Percentiles rank a stretch among this genome's conserved stretches.
phyloP scores from a whole-genome alignment of 2,113 vertebrate genomes.

The Porphyrio hochstetteri region DNA sequence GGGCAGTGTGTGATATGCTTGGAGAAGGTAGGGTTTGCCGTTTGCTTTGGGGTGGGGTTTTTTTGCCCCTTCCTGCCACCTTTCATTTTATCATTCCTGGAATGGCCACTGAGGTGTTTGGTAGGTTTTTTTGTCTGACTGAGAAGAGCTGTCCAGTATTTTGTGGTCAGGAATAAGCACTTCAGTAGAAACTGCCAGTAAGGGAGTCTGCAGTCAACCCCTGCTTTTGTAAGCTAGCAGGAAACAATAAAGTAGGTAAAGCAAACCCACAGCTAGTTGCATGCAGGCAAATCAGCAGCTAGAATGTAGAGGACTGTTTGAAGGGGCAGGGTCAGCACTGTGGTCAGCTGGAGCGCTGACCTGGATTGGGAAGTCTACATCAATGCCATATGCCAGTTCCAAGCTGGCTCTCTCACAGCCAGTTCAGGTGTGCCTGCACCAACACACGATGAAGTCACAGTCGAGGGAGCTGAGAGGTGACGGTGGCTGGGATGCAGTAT shows the following conservation, averaged over 20 bases:
- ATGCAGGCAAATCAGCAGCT: neutral
- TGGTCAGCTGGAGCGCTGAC: neutral
- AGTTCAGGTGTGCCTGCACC: neutral
- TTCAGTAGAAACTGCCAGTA: neutral
- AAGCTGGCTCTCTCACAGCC: neutral
- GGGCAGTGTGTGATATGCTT: neutral
- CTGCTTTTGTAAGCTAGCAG: neutral
- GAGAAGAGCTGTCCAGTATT: neutral
- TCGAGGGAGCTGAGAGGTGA: neutral
- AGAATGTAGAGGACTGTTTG: neutral
- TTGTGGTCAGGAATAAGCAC: neutral
- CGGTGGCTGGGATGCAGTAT: neutral
- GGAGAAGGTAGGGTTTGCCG: neutral
- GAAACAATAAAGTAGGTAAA: neutral
- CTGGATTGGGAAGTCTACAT: neutral
- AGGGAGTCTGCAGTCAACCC: neutral
- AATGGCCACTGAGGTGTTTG: neutral
- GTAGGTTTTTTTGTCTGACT: neutral
- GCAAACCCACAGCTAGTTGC: neutral
- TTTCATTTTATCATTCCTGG: neutral
- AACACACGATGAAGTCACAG: neutral
- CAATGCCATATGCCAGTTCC: too few relatives aligned
- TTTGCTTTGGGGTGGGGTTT: neutral
- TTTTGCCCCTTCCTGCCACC: neutral
- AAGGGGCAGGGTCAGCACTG: fast-evolving